phyloP scores from a whole-genome alignment of 2,888 invertebrate genomes.

The Sarcophaga subvicina region DNA sequence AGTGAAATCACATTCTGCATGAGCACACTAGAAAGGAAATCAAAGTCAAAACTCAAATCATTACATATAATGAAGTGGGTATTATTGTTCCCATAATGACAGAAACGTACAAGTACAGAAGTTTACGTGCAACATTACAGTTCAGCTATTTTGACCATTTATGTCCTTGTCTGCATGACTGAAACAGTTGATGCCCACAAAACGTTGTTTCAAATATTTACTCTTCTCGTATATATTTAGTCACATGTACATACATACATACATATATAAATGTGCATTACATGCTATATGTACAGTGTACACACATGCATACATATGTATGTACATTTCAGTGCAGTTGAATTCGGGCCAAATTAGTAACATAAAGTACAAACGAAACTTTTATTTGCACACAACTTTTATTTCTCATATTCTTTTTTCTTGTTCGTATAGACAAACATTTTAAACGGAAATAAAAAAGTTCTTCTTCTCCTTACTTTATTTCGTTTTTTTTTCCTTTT shows the following conservation, averaged over 20 bases:
- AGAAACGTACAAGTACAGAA: neutral
- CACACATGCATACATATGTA: neutral
- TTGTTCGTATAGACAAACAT: constrained; percentile 20
- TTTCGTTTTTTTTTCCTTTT: neutral
- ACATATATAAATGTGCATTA: neutral
- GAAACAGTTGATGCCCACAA: neutral
- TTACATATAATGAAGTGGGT: neutral
- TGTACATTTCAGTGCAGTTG: constrained; percentile 24
- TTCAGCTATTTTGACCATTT: neutral
- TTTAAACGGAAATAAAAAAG: constrained; percentile 42
- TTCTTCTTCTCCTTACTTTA: neutral
- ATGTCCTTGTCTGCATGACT: neutral
- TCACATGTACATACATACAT: neutral
- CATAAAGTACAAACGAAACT: constrained; percentile 37
- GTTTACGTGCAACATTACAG: neutral
- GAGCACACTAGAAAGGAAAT: neutral
- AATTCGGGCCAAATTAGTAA: constrained; percentile 55
- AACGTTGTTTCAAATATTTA: neutral
- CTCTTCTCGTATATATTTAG: neutral
- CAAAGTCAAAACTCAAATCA: neutral
- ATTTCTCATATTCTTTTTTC: neutral
- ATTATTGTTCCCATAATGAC: neutral
- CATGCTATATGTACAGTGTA: neutral
- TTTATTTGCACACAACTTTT: constrained; percentile 5
- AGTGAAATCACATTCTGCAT: no score